Evolutionary conservation across 2,113 vertebrate species (phyloP).

Genomic region (Lepisosteus osseus): DNA sequence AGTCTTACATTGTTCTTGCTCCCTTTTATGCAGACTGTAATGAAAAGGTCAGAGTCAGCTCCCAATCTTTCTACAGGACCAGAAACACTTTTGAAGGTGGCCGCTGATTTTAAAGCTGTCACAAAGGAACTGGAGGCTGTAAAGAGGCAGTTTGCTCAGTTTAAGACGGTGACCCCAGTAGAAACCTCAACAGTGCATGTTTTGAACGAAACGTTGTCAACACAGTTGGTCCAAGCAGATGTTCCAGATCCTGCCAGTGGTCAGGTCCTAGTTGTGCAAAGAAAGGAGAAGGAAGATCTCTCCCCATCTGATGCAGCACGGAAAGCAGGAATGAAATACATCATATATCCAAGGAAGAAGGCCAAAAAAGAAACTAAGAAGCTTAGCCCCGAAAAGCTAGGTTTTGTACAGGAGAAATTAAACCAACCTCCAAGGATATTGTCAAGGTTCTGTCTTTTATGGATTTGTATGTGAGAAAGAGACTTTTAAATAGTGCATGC

Average conservation of each 20-base stretch:
- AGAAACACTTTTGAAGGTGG: slow-evolving; percentile 29
- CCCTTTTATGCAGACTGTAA: slow-evolving; percentile 8
- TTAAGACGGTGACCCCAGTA: neutral
- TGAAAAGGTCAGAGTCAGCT: slow-evolving; percentile 42
- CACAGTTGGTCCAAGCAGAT: neutral
- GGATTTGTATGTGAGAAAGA: no score
- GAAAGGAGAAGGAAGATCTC: slow-evolving; percentile 8
- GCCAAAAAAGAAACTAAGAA: slow-evolving; percentile 35
- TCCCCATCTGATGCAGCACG: slow-evolving; percentile 31
- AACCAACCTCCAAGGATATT: slow-evolving; percentile 38
- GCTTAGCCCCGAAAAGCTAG: slow-evolving; percentile 32
- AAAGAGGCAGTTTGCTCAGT: slow-evolving; percentile 32
- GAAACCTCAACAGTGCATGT: neutral
- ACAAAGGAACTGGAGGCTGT: slow-evolving; percentile 51
- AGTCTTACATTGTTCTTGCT: neutral
- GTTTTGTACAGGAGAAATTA: slow-evolving; percentile 43
- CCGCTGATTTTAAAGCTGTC: slow-evolving; percentile 50
- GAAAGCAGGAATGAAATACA: slow-evolving; percentile 35
- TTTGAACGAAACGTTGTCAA: neutral
- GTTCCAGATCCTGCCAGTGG: no score
- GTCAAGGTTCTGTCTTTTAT: slow-evolving; percentile 44
- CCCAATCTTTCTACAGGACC: slow-evolving; percentile 40
- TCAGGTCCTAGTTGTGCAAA: neutral
- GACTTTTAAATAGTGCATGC: neutral
- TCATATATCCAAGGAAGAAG: slow-evolving; percentile 32